Conservation (phyloP, 1,140 invertebrate species). For the Sycobia sp. region DNA sequence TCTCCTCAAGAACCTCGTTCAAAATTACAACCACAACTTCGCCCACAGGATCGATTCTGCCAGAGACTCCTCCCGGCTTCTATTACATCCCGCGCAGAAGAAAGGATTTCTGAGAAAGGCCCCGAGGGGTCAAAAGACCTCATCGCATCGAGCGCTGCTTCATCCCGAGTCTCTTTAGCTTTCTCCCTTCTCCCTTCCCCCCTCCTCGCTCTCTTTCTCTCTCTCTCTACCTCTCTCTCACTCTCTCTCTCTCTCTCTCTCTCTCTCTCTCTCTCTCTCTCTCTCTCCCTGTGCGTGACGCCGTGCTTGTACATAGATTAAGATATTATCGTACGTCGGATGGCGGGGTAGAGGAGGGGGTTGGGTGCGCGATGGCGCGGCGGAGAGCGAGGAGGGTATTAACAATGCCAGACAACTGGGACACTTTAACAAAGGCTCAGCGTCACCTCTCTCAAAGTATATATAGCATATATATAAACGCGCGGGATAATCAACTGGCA, state of each 20-base stretch:
- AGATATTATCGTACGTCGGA: constrained; percentile 29
- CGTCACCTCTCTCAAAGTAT: constrained; percentile 17
- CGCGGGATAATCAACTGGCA: constrained; percentile 29
- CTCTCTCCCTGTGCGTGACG: neutral
- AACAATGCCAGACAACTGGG: constrained; percentile 29
- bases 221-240: no score
- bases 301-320: constrained; percentile 23
- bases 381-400: constrained; percentile 3
- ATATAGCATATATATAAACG: constrained; percentile 5
- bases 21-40: no score
- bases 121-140: neutral
- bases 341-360: neutral
- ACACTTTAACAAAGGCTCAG: constrained; percentile 28
- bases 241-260: no score
- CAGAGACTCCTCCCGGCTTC: no score
- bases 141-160: neutral
- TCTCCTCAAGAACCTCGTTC: no score
- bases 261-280: no score
- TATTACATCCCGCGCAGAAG: no score
- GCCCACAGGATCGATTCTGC: no score
- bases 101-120: constrained; percentile 11
- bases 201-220: no score
- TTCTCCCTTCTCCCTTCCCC: no score
- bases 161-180: no score
- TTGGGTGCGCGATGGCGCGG: no score